Conservation (phyloP, 1,140 invertebrate species). For the Pomacea maculata region DNA sequence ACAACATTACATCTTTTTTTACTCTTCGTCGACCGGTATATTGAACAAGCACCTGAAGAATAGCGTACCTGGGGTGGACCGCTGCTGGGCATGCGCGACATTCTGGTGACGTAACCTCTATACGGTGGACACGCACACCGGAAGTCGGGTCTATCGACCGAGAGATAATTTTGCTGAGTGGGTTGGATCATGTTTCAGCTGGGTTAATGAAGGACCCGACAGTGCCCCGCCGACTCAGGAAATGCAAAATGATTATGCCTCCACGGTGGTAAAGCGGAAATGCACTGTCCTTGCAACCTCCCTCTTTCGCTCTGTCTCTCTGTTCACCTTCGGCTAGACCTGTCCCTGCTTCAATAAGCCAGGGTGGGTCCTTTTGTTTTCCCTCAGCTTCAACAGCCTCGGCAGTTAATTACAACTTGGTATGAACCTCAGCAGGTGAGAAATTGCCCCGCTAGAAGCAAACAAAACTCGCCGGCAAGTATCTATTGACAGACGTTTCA, state of each 20-base stretch:
- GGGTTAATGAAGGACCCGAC: slow-evolving; percentile 10
- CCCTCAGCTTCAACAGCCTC: not conserved
- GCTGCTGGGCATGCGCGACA: no score
- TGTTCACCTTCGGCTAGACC: slow-evolving; percentile 1
- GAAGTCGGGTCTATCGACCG: slow-evolving; percentile 6
- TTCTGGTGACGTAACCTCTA: no score
- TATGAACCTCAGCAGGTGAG: no score
- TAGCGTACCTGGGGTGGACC: no score
- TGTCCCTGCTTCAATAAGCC: not conserved
- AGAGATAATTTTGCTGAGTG: not conserved
- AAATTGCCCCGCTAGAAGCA: no score
- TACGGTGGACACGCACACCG: slow-evolving; percentile 3
- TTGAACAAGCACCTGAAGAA: no score
- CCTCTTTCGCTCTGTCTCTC: slow-evolving; percentile 6
- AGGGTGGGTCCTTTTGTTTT: slow-evolving; percentile 1
- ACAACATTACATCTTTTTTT: no score
- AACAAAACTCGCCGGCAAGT: no score
- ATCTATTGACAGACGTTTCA: no score
- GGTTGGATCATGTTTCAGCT: slow-evolving; percentile 6
- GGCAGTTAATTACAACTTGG: not conserved
- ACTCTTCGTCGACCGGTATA: no score
- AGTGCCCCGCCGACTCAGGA: not conserved
- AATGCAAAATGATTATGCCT: slow-evolving; percentile 19
- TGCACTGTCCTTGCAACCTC: slow-evolving; percentile 1
- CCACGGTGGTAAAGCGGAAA: slow-evolving; percentile 11